Evolutionary conservation across 1,140 invertebrate genomes (phyloP), one percentile per base, ranked within the genome.

Genomic region (Drosophila bocki): DNA sequence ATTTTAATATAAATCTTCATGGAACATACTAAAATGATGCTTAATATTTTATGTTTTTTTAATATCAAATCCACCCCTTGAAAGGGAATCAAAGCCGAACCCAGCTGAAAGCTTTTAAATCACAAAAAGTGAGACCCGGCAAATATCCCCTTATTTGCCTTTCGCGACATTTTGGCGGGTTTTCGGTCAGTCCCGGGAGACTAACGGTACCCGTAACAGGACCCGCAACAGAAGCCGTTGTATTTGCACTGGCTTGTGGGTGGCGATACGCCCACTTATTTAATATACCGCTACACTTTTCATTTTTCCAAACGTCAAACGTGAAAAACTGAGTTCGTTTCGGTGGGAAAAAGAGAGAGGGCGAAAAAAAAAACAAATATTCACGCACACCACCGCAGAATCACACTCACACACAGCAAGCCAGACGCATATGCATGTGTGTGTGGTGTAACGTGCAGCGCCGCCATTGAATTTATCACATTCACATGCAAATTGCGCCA

Each of bases 401-500:
- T 48, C 76, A 59, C 26, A 59, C 22, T 17, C 29, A 56, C 59
- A 42, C 44, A 65, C 62, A 62, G 8, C 57, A 7, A 29, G 42
- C 56, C 42, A 60, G 44, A 75, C 44, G 44, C 56, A 70, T 68
- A 67, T 69, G 48, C 47, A 53, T 61, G 41, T 56, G 53, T 53
- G 64, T 75, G 59, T 57, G 75, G 53, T 41, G 65, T 76, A 67
- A 77, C 59, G 74, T 78, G 69, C 64, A 79, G 68, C 70, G 70
- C 70, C 84, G 72, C 72, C 79, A 69, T 91, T 91, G 84, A 92
- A 92, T 92, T 92, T 92, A 92, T 92, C 83, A 91, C 91, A 92
- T 92, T 91, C 91, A 91, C 91, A 92, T 92, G 91, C 91, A 92
- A 92, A 92, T 92, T 92, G 91, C 74, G 87, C 91, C 82, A 92